Percentiles rank a stretch among this genome's conserved stretches.
These are phyloP conservation scores for Troglohyphantes excavatus DNA, from an alignment of 2,888 invertebrate species.

Conservation along the genomic window DNA sequence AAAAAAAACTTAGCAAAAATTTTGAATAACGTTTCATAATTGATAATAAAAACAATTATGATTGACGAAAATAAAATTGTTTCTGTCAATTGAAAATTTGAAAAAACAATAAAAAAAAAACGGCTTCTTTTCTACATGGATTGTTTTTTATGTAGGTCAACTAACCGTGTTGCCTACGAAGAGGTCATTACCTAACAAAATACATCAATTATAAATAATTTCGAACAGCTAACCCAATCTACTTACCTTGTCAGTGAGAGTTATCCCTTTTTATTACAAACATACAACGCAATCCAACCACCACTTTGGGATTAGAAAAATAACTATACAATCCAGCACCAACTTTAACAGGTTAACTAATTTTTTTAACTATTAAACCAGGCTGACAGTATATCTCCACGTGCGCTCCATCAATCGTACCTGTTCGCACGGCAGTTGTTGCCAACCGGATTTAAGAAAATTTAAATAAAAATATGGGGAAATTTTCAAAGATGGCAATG, in stretches of 20 bases:
- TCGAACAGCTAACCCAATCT: too few species aligned
- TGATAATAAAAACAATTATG: too few species aligned
- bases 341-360: not conserved
- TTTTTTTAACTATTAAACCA: not conserved
- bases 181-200: not conserved
- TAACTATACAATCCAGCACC: not conserved
- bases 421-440: constrained; percentile 8
- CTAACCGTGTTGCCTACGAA: too few species aligned
- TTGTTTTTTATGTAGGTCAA: too few species aligned
- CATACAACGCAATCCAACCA: constrained; percentile 19
- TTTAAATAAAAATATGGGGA: not conserved
- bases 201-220: not conserved
- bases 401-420: constrained; percentile 4
- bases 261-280: constrained; percentile 51
- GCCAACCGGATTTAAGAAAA: constrained; percentile 2
- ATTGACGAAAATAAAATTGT: too few species aligned
- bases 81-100: too few species aligned
- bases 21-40: too few species aligned
- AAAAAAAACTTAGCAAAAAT: too few species aligned
- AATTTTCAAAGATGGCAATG: not conserved
- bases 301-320: not conserved
- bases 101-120: too few species aligned
- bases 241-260: constrained; percentile 75
- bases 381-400: constrained; percentile 12
- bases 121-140: too few species aligned